Percentiles rank a stretch among this genome's conserved stretches.
Evolutionary conservation across 1,140 invertebrate species (phyloP).

Genomic region (Drosophila pseudoobscura): DNA sequence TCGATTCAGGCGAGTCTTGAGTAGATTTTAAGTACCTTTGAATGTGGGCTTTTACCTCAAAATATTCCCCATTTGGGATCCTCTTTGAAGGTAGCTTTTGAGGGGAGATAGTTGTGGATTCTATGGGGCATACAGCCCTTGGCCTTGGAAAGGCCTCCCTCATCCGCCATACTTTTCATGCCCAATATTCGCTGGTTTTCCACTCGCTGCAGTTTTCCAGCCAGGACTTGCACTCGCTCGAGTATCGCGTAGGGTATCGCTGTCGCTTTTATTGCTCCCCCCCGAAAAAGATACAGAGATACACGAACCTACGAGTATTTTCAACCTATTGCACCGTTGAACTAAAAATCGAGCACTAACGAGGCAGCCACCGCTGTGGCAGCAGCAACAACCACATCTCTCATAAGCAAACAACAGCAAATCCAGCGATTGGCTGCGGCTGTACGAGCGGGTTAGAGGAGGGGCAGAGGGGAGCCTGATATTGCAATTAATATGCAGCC

Average conservation of each 20-base stretch:
- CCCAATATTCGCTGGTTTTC: too few species aligned
- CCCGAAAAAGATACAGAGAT: neutral
- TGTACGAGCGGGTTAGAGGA: constrained; percentile 55
- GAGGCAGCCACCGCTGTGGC: constrained; percentile 37
- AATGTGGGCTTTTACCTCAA: too few species aligned
- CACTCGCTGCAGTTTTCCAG: neutral
- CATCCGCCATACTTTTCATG: too few species aligned
- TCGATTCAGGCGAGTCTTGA: too few species aligned
- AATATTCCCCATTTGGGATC: too few species aligned
- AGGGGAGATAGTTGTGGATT: too few species aligned
- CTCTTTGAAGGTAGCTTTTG: too few species aligned
- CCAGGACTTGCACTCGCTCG: neutral
- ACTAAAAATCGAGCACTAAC: constrained; percentile 59
- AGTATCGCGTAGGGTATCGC: constrained; percentile 33
- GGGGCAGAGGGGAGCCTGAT: constrained; percentile 62
- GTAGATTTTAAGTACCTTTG: too few species aligned
- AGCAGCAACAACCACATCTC: constrained; percentile 9
- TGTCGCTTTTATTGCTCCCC: constrained; percentile 26
- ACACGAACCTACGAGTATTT: neutral
- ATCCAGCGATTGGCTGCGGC: constrained; percentile 53
- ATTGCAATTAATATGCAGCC: constrained; percentile 72
- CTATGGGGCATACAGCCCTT: too few species aligned
- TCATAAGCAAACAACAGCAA: constrained; percentile 38
- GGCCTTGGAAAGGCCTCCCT: too few species aligned
- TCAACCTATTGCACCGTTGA: constrained; percentile 39